Conservation (phyloP, 2,888 invertebrate genomes). For the Acrobasis suavella region DNA sequence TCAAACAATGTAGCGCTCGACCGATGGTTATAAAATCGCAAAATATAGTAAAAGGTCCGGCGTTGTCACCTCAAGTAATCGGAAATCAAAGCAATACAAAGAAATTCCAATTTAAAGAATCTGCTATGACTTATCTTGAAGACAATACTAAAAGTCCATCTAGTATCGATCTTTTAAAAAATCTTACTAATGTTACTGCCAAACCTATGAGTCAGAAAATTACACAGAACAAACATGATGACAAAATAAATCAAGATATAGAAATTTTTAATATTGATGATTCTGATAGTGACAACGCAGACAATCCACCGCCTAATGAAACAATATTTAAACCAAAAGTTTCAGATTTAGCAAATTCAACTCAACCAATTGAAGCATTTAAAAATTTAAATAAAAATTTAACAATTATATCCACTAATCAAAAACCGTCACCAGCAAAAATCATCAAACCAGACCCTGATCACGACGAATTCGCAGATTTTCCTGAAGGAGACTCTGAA, state of each 20-base stretch:
- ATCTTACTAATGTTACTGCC: constrained; percentile 58
- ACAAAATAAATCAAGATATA: constrained; percentile 50
- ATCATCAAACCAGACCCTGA: constrained; percentile 22
- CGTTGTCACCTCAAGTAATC: background rate
- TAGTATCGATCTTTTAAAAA: constrained; percentile 53
- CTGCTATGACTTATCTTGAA: constrained; percentile 5
- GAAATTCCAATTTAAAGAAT: constrained; percentile 18
- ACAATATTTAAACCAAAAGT: constrained; percentile 23
- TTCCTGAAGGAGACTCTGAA: constrained; percentile 13
- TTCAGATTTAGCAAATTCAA: constrained; percentile 28
- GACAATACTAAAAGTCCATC: constrained; percentile 38
- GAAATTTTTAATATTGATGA: constrained; percentile 74
- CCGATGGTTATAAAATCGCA: background rate
- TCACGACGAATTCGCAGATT: constrained; percentile 20
- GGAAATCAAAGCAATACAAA: background rate
- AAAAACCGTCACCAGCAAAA: constrained; percentile 30
- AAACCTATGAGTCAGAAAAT: constrained; percentile 42
- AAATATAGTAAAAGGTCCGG: constrained; percentile 13
- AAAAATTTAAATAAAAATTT: constrained; percentile 58
- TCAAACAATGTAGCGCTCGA: background rate
- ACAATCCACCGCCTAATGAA: constrained; percentile 26
- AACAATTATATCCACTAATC: constrained; percentile 52
- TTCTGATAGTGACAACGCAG: constrained; percentile 65
- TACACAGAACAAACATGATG: constrained; percentile 30
- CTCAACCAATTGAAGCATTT: constrained; percentile 40